Evolutionary conservation across 1,140 invertebrate genomes (phyloP).

Genomic region (Orius laevigatus): DNA sequence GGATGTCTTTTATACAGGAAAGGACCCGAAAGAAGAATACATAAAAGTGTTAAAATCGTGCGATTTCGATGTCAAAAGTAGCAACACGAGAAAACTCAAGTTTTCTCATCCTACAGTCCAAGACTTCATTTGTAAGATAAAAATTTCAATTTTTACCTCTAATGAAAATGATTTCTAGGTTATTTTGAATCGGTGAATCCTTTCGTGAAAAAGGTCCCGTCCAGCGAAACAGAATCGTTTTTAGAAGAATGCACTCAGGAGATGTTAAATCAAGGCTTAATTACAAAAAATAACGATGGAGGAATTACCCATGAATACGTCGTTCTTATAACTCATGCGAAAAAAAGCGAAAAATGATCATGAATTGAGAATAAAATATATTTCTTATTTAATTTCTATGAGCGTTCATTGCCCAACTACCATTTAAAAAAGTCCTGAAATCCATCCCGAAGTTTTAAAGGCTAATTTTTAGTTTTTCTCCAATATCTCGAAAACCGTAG

Average conservation of each 20-base stretch:
- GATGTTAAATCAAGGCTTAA: constrained; percentile 2
- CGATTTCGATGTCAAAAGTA: constrained; percentile 1
- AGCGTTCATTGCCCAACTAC: too few species aligned
- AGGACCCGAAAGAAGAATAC: constrained; percentile 9
- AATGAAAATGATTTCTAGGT: too few species aligned
- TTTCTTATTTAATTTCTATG: too few species aligned
- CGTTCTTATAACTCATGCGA: constrained; percentile 7
- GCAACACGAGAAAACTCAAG: background rate
- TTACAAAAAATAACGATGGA: constrained; percentile 4
- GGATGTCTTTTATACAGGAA: constrained; percentile 6
- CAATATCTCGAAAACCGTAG: too few species aligned
- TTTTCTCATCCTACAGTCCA: background rate
- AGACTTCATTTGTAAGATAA: too few species aligned
- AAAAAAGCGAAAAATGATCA: background rate
- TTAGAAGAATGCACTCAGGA: constrained; percentile 7
- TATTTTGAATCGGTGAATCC: constrained; percentile 14
- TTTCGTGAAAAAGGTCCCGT: constrained; percentile 5
- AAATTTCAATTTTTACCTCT: too few species aligned
- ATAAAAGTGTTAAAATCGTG: constrained; percentile 3
- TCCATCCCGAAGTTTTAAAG: too few species aligned
- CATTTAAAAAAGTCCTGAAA: too few species aligned
- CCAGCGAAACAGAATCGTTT: constrained; percentile 2
- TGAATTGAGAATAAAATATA: too few species aligned
- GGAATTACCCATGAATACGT: constrained; percentile 9
- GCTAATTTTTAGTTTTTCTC: too few species aligned